phyloP scores from a whole-genome alignment of 2,797 vertebrate species.

The Bucorvus abyssinicus region DNA sequence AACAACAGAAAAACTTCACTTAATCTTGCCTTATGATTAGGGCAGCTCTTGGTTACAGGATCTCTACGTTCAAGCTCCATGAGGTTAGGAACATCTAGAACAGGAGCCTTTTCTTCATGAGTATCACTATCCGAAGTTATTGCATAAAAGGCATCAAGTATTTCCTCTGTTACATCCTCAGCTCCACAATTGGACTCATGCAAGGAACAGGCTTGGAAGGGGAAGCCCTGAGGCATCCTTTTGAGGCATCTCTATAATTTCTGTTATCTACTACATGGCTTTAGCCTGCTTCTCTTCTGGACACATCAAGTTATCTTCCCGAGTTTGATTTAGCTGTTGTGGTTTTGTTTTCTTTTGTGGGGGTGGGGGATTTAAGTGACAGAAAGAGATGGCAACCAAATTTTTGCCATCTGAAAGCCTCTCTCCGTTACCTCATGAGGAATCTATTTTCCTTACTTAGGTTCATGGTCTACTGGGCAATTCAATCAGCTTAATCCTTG shows the following conservation, averaged over 20 bases:
- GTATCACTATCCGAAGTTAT: neutral
- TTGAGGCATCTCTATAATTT: neutral
- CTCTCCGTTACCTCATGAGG: neutral
- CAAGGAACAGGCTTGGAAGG: neutral
- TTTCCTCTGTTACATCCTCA: neutral
- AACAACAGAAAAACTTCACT: neutral
- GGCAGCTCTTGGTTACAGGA: neutral
- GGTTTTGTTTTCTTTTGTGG: no score
- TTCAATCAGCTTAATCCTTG: neutral
- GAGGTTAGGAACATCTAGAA: neutral
- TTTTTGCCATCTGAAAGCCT: neutral
- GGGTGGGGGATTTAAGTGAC: neutral
- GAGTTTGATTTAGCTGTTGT: neutral
- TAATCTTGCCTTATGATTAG: neutral
- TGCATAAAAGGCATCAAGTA: neutral
- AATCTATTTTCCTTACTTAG: neutral
- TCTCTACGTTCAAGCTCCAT: neutral
- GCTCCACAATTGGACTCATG: neutral
- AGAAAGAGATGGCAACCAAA: neutral
- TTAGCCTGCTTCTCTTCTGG: neutral
- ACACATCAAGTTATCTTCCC: neutral
- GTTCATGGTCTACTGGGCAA: neutral
- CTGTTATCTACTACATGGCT: neutral
- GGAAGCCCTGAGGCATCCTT: neutral
- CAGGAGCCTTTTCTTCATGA: neutral